Evolutionary conservation across 2,888 invertebrate species (phyloP).

Genomic region (Xestia sexstrigata): DNA sequence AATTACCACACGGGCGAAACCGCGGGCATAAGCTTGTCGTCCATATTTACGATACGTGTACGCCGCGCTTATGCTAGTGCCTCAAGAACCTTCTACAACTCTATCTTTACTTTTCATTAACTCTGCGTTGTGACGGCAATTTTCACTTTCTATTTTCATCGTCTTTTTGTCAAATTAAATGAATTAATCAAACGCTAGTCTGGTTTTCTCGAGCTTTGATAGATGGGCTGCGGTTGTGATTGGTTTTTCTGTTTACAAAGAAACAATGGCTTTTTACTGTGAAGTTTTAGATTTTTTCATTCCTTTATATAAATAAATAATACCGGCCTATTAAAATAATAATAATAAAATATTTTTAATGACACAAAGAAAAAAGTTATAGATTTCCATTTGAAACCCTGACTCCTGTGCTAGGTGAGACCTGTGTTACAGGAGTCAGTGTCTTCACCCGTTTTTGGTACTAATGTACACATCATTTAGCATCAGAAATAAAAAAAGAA

Average conservation of each 20-base stretch:
- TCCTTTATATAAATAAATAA: neutral
- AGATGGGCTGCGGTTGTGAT: slow-evolving; percentile 11
- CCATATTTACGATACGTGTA: neutral
- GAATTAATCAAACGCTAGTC: slow-evolving; percentile 45
- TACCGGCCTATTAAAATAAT: neutral
- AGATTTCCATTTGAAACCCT: too few relatives aligned
- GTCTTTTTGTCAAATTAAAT: slow-evolving; percentile 55
- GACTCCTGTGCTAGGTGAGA: too few relatives aligned
- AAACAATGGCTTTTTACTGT: neutral
- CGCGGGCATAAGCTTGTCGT: neutral
- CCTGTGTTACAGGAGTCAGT: too few relatives aligned
- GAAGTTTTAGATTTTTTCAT: neutral
- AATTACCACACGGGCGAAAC: too few relatives aligned
- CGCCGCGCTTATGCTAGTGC: neutral
- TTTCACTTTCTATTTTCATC: slow-evolving; percentile 50
- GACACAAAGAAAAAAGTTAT: too few relatives aligned
- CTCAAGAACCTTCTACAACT: slow-evolving; percentile 67
- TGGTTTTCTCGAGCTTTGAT: slow-evolving; percentile 21
- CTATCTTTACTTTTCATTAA: slow-evolving; percentile 80
- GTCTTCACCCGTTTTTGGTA: too few relatives aligned
- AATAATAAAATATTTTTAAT: too few relatives aligned
- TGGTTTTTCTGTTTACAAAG: slow-evolving; percentile 14
- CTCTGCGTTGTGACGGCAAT: slow-evolving; percentile 56
- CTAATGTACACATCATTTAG: too few relatives aligned
- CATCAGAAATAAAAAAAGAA: too few relatives aligned